These are phyloP conservation scores for Cossypha heuglini DNA, from an alignment of 2,797 vertebrate species.

Conservation along the genomic window DNA sequence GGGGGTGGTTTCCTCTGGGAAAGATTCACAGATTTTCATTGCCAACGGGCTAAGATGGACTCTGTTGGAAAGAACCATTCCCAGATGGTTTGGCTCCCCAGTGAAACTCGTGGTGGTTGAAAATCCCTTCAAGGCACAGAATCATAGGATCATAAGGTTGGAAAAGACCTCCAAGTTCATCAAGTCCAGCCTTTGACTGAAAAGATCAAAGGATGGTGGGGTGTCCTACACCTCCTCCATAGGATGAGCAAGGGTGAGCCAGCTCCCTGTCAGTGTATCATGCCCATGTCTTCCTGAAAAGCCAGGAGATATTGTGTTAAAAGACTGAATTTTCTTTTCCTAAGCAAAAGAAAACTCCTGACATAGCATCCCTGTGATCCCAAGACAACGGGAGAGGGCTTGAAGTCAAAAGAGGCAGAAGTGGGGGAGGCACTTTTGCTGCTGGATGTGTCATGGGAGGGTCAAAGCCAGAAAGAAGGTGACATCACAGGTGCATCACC, in stretches of 20 bases:
- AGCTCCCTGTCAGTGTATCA: fast-evolving
- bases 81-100: neutral
- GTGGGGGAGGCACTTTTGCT: neutral
- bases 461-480: neutral
- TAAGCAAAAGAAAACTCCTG: neutral
- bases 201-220: neutral
- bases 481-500: neutral
- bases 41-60: neutral
- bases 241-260: neutral
- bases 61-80: neutral
- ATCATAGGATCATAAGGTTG: neutral
- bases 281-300: neutral
- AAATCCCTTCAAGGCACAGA: neutral
- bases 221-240: neutral
- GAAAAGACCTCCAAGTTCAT: too few species aligned
- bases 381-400: fast-evolving
- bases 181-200: neutral
- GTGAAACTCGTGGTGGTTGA: neutral
- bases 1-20: neutral
- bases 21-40: neutral
- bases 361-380: neutral
- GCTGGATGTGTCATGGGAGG: fast-evolving
- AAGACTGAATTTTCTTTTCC: neutral
- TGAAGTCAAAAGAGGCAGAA: neutral
- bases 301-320: neutral